Evolutionary conservation across 1,140 invertebrate species (phyloP).

Genomic region (Macrosteles quadrilineatus): DNA sequence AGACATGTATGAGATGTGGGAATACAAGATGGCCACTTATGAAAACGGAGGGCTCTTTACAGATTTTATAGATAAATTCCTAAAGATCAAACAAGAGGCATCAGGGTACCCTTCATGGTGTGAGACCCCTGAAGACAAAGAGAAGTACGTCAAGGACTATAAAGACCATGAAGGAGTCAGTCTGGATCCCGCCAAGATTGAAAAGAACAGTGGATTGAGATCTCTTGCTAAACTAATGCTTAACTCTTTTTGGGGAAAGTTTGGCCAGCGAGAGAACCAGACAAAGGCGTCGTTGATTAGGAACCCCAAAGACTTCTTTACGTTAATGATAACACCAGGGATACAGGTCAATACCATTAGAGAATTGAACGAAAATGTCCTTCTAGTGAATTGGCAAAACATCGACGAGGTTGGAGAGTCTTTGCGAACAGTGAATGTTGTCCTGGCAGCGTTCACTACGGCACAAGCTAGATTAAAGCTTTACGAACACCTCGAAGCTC

Average conservation of each 20-base stretch:
- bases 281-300: constrained; percentile 43
- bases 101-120: constrained; percentile 44
- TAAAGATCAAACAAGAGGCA: constrained; percentile 48
- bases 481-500: constrained; percentile 46
- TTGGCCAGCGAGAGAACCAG: constrained; percentile 43
- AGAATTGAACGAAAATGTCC: constrained; percentile 40
- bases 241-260: constrained; percentile 49
- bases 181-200: constrained; percentile 46
- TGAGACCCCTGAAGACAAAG: constrained; percentile 40
- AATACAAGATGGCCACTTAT: constrained; percentile 41
- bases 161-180: constrained; percentile 47
- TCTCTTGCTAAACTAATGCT: constrained; percentile 46
- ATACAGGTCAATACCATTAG: constrained; percentile 37
- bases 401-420: constrained; percentile 34
- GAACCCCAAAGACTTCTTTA: constrained; percentile 40
- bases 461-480: constrained; percentile 49
- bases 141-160: constrained; percentile 48
- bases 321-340: constrained; percentile 42
- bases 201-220: constrained; percentile 47
- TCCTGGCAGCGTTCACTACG: constrained; percentile 49
- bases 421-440: constrained; percentile 43
- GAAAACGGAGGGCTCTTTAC: constrained; percentile 43
- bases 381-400: constrained; percentile 42
- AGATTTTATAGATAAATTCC: constrained; percentile 45
- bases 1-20: constrained; percentile 49